Evolutionary conservation across 1,140 invertebrate genomes (phyloP), one percentile per base, ranked within the genome.

Genomic region (Zaprionus camerounensis): DNA sequence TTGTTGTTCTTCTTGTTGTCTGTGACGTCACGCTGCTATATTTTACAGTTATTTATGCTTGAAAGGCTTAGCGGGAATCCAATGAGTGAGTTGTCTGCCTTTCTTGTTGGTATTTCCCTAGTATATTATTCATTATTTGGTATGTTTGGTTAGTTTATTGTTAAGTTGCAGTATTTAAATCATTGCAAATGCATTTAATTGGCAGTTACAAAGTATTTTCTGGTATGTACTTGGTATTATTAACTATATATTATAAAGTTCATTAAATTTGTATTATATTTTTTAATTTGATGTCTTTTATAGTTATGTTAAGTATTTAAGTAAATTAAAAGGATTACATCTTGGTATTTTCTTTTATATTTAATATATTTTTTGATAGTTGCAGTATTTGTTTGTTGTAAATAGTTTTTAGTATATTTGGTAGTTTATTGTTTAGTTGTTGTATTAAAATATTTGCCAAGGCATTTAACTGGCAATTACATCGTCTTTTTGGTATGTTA

Each of bases 41-140:
- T 76, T 71, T 76, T 71, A 61, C 59, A 61, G 73, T 71, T 76
- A 76, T 70, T 75, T 75, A 70, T 64, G 72, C 41, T 36, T 62
- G 56, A 44, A 59, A 34, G 17, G 20, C 57, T 62, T 61, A 24
- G 46, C 9, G 11, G 20, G 9, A 17, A n/a, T 46, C 2, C 41
- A 46, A n/a, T 17, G 41, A 46, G 41, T 46, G n/a, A 46, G 41
- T 17, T 46, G n/a, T 46, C 41, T n/a, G n/a, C n/a, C 6, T 17
- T n/a, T 46, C 9, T 17, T 17, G 41, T 17, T 3, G 41, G 15
- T 17, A n/a, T 17, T 46, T 20, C 17, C 15, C 5, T 17, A 9
- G 41, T 17, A 17, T 11, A 17, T 46, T 20, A 17, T 46, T 46
- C 38, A n/a, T 41, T 41, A 41, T 41, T 46, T 46, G 41, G n/a